These are phyloP conservation scores for Enteromius viviparus DNA, from an alignment of 2,797 vertebrate genomes.

Conservation along the genomic window DNA sequence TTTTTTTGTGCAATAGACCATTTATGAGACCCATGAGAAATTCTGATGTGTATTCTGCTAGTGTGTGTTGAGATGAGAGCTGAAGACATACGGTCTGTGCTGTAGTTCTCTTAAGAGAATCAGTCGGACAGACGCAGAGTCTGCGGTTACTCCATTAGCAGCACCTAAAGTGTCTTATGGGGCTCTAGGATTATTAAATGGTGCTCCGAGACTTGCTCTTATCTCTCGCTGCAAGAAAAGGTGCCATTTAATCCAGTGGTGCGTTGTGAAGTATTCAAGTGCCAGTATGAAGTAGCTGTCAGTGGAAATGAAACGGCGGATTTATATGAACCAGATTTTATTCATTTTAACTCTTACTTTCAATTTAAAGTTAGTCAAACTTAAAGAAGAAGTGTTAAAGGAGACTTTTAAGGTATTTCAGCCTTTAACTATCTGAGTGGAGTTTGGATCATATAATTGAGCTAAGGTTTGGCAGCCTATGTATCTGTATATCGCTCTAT, in stretches of 20 bases:
- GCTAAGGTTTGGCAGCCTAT: neutral
- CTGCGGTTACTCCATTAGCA: conserved; percentile 46
- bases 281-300: conserved; percentile 28
- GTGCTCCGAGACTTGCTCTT: conserved; percentile 26
- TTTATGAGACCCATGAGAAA: neutral
- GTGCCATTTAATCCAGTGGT: conserved; percentile 32
- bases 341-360: conserved; percentile 31
- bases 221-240: conserved; percentile 40
- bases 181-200: conserved; percentile 42
- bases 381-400: neutral
- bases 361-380: conserved; percentile 10
- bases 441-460: conserved; percentile 12
- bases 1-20: neutral
- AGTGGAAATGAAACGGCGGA: conserved; percentile 10
- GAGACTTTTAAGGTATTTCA: neutral
- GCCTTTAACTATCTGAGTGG: neutral
- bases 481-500: neutral
- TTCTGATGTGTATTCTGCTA: neutral
- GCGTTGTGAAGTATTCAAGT: conserved; percentile 9
- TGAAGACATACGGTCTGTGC: neutral
- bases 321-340: conserved; percentile 25
- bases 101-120: conserved; percentile 32
- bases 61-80: neutral
- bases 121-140: neutral
- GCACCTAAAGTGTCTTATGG: conserved; percentile 36